Evolutionary conservation across 2,113 vertebrate species (phyloP).

Genomic region (Lanius ludovicianus): DNA sequence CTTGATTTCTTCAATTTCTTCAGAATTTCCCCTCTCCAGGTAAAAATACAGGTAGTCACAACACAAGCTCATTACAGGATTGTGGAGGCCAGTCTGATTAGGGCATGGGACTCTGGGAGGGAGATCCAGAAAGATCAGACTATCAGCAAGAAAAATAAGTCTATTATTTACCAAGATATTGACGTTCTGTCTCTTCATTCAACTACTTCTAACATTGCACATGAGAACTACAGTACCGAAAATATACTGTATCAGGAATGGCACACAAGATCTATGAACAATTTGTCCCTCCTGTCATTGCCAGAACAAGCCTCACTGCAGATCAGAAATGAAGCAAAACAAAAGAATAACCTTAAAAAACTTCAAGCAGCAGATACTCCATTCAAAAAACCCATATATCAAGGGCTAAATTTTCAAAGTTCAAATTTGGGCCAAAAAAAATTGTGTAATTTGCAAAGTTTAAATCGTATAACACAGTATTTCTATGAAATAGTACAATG

Average conservation of each 20-base stretch:
- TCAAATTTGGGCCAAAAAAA: background rate
- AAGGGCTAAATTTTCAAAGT: background rate
- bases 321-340: slow-evolving; percentile 5
- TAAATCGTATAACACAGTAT: background rate
- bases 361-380: background rate
- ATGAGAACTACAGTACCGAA: slow-evolving; percentile 54
- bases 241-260: slow-evolving; percentile 45
- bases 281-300: slow-evolving; percentile 66
- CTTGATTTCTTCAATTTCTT: background rate
- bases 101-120: background rate
- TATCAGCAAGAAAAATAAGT: slow-evolving; percentile 64
- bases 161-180: slow-evolving; percentile 67
- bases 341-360: background rate
- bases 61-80: background rate
- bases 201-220: slow-evolving; percentile 26
- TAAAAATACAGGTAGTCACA: background rate
- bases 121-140: slow-evolving; percentile 46
- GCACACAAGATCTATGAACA: slow-evolving; percentile 68
- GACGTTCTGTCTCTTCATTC: slow-evolving; percentile 57
- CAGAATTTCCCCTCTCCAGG: background rate
- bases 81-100: background rate
- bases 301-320: background rate
- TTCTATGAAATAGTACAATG: background rate
- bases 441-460: background rate
- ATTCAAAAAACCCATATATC: background rate